A percentile compares a stretch with the other conserved stretches of the same genome.
Evolutionary conservation across 2,888 invertebrate genomes (phyloP).

Genomic region (Camptogramma bilineatum): DNA sequence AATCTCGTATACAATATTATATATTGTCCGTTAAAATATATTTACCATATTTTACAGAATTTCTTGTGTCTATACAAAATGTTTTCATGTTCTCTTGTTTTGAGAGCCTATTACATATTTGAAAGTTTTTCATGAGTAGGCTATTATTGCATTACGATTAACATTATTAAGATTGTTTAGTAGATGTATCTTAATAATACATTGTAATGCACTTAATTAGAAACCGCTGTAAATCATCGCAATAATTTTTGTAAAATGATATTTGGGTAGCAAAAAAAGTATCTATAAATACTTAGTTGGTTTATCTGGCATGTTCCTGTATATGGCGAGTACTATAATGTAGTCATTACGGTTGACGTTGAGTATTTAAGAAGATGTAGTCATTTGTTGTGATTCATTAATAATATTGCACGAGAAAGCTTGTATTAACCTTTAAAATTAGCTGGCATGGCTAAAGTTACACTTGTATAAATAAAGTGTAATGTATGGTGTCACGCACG

Average conservation of each 20-base stretch:
- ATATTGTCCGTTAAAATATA: conserved; percentile 86
- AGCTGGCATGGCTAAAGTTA: conserved; percentile 44
- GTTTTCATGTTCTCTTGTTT: conserved; percentile 86
- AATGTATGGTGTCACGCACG: conserved; percentile 23
- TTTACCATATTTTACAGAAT: conserved; percentile 85
- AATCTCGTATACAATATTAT: conserved; percentile 86
- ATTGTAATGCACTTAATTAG: conserved; percentile 64
- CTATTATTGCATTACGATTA: conserved; percentile 58
- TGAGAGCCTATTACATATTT: conserved; percentile 84
- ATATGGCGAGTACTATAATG: conserved; percentile 55
- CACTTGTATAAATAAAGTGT: conserved; percentile 35
- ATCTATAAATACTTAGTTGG: conserved; percentile 52
- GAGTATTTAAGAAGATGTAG: conserved; percentile 42
- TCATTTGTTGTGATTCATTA: conserved; percentile 44
- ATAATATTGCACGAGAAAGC: conserved; percentile 44
- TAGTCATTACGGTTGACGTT: conserved; percentile 38
- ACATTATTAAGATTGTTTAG: conserved; percentile 62
- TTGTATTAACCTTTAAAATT: conserved; percentile 44
- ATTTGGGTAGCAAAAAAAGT: conserved; percentile 57
- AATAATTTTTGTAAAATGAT: conserved; percentile 75
- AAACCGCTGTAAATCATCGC: conserved; percentile 66
- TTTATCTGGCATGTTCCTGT: conserved; percentile 77
- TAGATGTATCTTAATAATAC: conserved; percentile 48
- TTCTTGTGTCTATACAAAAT: conserved; percentile 85
- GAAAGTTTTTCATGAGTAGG: conserved; percentile 69